Percentiles rank a stretch among this genome's conserved stretches.
phyloP scores from a whole-genome alignment of 37 sponge, comb jelly and placozoan genomes.

The Cliona cf. orientalis region DNA sequence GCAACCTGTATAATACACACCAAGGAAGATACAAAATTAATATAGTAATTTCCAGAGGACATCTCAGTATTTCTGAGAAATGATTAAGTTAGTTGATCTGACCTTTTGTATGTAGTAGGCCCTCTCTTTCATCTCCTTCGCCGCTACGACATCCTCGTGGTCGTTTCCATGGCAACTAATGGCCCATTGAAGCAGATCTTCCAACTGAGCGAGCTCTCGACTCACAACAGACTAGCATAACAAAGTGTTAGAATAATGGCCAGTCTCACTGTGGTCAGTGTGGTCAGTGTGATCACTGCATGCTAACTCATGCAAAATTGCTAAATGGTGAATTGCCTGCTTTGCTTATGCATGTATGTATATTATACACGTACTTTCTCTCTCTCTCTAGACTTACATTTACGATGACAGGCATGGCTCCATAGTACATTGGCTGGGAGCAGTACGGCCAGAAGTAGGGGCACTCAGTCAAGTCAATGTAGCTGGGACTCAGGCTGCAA shows the following conservation, averaged over 20 bases:
- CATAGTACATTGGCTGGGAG: constrained; percentile 96
- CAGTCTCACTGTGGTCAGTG: neutral
- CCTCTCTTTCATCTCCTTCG: constrained; percentile 33
- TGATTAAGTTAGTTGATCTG: neutral
- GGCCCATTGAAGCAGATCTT: constrained; percentile 49
- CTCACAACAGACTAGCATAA: constrained; percentile 45
- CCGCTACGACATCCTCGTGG: constrained; percentile 15
- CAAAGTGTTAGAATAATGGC: neutral
- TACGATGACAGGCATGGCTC: constrained; percentile 84
- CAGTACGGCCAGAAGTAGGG: constrained; percentile 99
- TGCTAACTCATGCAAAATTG: constrained; percentile 50
- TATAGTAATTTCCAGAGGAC: neutral
- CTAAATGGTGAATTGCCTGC: no score
- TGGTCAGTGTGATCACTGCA: neutral
- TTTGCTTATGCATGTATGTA: no score
- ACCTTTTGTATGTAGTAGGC: constrained; percentile 77
- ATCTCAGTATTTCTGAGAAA: neutral
- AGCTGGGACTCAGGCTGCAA: constrained; percentile 83
- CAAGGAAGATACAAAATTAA: neutral
- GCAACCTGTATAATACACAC: constrained; percentile 24
- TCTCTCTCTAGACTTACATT: no score
- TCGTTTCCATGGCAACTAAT: constrained; percentile 2
- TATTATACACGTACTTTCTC: no score
- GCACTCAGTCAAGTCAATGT: constrained; percentile 95
- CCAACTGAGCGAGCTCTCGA: constrained; percentile 72